A percentile compares a stretch with the other conserved stretches of the same genome.
Conservation (phyloP, 2,888 invertebrate genomes). For the Rhabditoides inermis region DNA sequence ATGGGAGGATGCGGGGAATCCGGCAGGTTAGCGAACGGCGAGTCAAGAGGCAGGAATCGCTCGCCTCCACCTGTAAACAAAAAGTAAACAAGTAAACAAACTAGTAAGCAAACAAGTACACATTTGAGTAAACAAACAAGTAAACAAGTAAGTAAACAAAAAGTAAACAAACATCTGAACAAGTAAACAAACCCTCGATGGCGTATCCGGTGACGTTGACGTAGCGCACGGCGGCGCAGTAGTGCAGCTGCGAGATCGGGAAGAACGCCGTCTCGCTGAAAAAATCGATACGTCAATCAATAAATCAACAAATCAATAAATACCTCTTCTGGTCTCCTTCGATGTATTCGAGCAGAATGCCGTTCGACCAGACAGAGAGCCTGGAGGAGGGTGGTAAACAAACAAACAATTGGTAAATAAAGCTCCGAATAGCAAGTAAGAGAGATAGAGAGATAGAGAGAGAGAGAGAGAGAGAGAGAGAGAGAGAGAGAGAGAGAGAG, state of each 20-base stretch:
- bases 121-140: not conserved
- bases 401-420: not conserved
- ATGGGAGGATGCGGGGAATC: constrained; percentile 88
- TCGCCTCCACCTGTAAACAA: constrained; percentile 55
- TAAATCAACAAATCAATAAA: not conserved
- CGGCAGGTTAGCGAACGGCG: constrained; percentile 84
- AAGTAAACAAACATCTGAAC: too few relatives aligned
- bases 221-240: constrained; percentile 83
- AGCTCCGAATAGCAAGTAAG: too few relatives aligned
- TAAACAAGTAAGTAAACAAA: not conserved
- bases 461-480: too few relatives aligned
- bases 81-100: not conserved
- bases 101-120: not conserved
- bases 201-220: constrained; percentile 65
- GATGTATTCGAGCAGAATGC: constrained; percentile 81
- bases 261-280: constrained; percentile 81
- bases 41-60: constrained; percentile 80
- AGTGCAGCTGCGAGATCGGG: constrained; percentile 86
- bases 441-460: too few relatives aligned
- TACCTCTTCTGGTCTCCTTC: constrained; percentile 75
- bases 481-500: too few relatives aligned
- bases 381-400: constrained; percentile 13
- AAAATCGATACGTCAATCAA: not conserved
- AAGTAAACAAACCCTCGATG: constrained; percentile 48
- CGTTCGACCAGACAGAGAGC: constrained; percentile 85